Percentiles rank a stretch among this genome's conserved stretches.
Evolutionary conservation across 1,140 invertebrate genomes (phyloP).

Genomic region (Nebria ingens): DNA sequence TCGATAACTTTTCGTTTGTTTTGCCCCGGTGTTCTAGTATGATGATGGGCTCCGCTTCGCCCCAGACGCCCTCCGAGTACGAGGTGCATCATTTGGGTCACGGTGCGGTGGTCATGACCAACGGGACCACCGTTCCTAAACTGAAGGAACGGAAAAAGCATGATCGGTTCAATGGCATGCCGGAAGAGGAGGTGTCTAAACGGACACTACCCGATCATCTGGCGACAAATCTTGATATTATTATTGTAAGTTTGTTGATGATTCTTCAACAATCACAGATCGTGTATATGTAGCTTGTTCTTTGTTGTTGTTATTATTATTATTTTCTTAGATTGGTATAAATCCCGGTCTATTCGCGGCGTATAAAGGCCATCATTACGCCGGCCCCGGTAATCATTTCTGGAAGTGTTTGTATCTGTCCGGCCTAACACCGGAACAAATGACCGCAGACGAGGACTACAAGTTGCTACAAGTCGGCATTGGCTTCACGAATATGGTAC

Average conservation of each 20-base stretch:
- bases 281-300: constrained; percentile 10
- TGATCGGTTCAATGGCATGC: constrained; percentile 94
- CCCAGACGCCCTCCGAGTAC: too few relatives aligned
- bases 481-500: constrained; percentile 96
- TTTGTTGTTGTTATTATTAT: constrained; percentile 14
- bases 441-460: constrained; percentile 93
- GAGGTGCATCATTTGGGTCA: too few relatives aligned
- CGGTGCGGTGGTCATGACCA: too few relatives aligned
- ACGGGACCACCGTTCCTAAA: constrained; percentile 43
- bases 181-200: constrained; percentile 90
- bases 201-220: constrained; percentile 89
- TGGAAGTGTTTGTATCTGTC: constrained; percentile 96
- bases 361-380: constrained; percentile 96
- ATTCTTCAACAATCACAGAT: constrained; percentile 1
- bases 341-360: constrained; percentile 95
- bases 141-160: constrained; percentile 87
- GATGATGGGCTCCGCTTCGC: too few relatives aligned
- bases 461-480: constrained; percentile 88
- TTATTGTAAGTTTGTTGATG: constrained; percentile 73
- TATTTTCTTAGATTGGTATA: constrained; percentile 79
- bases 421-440: constrained; percentile 85
- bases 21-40: too few relatives aligned
- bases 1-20: constrained; percentile 23
- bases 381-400: constrained; percentile 96
- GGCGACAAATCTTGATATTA: constrained; percentile 85